Evolutionary conservation across 2,888 invertebrate species (phyloP).

Genomic region (Acrobasis consociella): DNA sequence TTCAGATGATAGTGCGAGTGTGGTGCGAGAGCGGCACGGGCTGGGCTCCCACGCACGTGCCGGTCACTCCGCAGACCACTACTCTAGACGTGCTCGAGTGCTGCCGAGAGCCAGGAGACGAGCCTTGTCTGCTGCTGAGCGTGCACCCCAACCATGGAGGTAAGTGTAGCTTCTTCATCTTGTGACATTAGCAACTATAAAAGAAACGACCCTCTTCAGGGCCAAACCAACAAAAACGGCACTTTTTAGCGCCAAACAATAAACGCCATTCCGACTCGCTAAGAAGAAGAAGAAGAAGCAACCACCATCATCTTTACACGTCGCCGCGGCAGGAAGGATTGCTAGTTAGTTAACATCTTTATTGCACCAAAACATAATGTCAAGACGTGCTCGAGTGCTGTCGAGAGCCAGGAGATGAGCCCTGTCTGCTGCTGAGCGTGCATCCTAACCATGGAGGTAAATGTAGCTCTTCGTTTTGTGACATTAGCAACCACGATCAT

Average conservation of each 20-base stretch:
- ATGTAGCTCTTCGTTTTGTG: too few relatives aligned
- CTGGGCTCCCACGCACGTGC: constrained; percentile 82
- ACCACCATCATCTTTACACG: too few relatives aligned
- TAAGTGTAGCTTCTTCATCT: constrained; percentile 45
- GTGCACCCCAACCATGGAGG: constrained; percentile 83
- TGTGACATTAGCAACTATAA: too few relatives aligned
- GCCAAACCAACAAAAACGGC: too few relatives aligned
- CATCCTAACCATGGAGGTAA: constrained; percentile 82
- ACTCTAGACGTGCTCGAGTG: constrained; percentile 85
- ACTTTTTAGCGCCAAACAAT: too few relatives aligned
- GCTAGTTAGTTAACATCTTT: too few relatives aligned
- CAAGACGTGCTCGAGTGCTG: constrained; percentile 86
- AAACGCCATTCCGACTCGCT: too few relatives aligned
- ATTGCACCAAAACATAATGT: too few relatives aligned
- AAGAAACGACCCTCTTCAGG: too few relatives aligned
- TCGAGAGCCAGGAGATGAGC: constrained; percentile 85
- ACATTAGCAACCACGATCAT: too few relatives aligned
- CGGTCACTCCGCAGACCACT: constrained; percentile 85
- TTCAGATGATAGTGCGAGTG: constrained; percentile 86
- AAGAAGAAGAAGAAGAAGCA: too few relatives aligned
- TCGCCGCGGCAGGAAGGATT: too few relatives aligned
- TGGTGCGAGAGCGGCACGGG: constrained; percentile 82
- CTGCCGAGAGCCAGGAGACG: constrained; percentile 86
- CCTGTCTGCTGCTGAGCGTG: constrained; percentile 83
- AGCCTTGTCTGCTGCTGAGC: constrained; percentile 83